Percentiles rank a stretch among this genome's conserved stretches.
Conservation (phyloP, 1,140 invertebrate genomes). For the Bombus terrestris region DNA sequence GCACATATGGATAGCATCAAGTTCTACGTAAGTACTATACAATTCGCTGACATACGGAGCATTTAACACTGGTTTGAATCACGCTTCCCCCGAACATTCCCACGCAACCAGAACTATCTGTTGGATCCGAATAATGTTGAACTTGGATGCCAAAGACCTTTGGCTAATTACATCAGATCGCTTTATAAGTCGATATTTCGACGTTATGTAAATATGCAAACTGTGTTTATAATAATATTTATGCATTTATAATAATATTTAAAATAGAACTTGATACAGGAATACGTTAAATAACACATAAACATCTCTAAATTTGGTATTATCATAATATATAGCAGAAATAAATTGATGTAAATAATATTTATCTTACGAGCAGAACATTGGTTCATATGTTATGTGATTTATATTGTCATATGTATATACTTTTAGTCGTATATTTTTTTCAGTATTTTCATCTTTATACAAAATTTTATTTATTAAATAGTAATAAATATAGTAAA, state of each 20-base stretch:
- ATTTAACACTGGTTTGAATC: background rate
- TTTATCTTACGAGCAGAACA: too few relatives aligned
- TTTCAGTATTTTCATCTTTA: too few relatives aligned
- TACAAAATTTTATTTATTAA: too few relatives aligned
- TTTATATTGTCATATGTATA: too few relatives aligned
- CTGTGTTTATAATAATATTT: background rate
- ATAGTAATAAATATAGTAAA: too few relatives aligned
- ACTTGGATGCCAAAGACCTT: slow-evolving; percentile 26
- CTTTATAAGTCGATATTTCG: background rate
- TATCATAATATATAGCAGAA: too few relatives aligned
- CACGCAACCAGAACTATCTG: background rate
- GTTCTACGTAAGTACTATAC: slow-evolving; percentile 11
- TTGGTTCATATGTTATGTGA: too few relatives aligned
- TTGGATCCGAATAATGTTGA: slow-evolving; percentile 19
- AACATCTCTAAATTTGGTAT: too few relatives aligned
- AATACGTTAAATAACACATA: too few relatives aligned
- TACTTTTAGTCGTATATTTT: too few relatives aligned
- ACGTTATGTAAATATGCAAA: background rate
- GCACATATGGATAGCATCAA: background rate
- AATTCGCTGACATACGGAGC: background rate
- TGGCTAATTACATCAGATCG: background rate
- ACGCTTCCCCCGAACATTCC: background rate
- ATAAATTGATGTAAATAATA: too few relatives aligned
- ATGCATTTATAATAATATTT: background rate
- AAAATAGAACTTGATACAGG: too few relatives aligned